Percentiles rank a stretch among this genome's conserved stretches.
Conservation (phyloP, 2,797 vertebrate species). For the Pogonophryne albipinna region DNA sequence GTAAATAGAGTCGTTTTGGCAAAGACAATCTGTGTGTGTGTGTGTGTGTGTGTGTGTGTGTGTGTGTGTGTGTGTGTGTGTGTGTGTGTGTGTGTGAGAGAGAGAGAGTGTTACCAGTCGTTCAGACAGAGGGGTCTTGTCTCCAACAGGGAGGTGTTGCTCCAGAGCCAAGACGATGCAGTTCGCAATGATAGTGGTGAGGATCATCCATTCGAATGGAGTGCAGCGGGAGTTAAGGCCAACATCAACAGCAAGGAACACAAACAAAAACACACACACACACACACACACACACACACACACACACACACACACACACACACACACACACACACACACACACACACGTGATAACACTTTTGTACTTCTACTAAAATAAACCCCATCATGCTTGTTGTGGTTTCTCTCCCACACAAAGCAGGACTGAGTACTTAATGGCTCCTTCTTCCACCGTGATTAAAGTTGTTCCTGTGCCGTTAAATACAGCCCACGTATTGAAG, state of each 20-base stretch:
- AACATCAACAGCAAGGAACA: conserved; percentile 23
- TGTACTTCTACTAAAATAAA: too few relatives aligned
- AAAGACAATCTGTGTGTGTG: too few relatives aligned
- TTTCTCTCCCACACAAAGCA: too few relatives aligned
- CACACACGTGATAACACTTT: neutral
- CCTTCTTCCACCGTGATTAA: too few relatives aligned
- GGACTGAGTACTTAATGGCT: too few relatives aligned
- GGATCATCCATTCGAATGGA: conserved; percentile 97
- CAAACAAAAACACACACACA: conserved; percentile 9
- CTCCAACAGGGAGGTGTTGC: conserved; percentile 92
- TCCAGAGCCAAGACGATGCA: conserved; percentile 96
- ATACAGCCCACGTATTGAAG: too few relatives aligned
- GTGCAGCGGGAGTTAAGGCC: conserved; percentile 80
- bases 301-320: conserved; percentile 29
- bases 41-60: neutral
- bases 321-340: conserved; percentile 34
- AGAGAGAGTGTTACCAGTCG: conserved; percentile 87
- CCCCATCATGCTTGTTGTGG: too few relatives aligned
- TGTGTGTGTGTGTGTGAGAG: too few relatives aligned
- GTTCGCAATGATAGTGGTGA: conserved; percentile 97
- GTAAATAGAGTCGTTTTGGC: too few relatives aligned
- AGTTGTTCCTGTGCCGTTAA: too few relatives aligned
- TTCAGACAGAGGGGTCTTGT: conserved; percentile 96
- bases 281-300: neutral
- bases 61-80: conserved; percentile 26